A percentile compares a stretch with the other conserved stretches of the same genome.
phyloP scores from a whole-genome alignment of 2,113 vertebrate species.

The Herpetotheres cachinnans region DNA sequence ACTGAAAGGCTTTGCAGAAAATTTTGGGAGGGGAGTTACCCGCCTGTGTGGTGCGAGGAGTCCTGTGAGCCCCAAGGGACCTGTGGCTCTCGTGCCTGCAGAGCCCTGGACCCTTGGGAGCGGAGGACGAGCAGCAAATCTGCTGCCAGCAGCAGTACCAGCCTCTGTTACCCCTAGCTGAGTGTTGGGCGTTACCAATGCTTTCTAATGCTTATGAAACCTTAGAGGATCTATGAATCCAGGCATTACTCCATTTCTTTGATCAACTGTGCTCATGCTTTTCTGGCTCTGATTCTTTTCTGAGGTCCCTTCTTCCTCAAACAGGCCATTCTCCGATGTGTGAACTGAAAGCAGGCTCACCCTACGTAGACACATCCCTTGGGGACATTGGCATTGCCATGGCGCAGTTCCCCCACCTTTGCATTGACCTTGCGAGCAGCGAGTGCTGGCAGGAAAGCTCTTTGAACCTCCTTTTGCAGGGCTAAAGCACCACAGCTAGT shows the following conservation, averaged over 20 bases:
- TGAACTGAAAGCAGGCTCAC: not conserved
- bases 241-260: not conserved
- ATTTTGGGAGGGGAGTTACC: not conserved
- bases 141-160: not conserved
- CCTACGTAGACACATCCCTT: not conserved
- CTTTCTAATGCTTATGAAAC: not conserved
- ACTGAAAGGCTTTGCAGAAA: not conserved
- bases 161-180: not conserved
- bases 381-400: fast-evolving
- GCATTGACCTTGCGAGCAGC: not conserved
- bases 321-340: not conserved
- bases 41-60: not conserved
- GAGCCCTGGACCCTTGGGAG: not conserved
- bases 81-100: not conserved
- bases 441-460: not conserved
- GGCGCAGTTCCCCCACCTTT: not conserved
- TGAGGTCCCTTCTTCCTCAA: not conserved
- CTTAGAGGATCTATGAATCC: not conserved
- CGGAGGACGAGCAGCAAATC: not conserved
- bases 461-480: not conserved
- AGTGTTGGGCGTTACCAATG: not conserved
- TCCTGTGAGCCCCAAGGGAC: too few species aligned
- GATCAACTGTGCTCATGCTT: not conserved
- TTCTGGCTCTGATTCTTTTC: not conserved
- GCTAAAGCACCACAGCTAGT: not conserved